phyloP scores from a whole-genome alignment of 2,888 invertebrate species.

The Hirtodrosophila duncani region DNA sequence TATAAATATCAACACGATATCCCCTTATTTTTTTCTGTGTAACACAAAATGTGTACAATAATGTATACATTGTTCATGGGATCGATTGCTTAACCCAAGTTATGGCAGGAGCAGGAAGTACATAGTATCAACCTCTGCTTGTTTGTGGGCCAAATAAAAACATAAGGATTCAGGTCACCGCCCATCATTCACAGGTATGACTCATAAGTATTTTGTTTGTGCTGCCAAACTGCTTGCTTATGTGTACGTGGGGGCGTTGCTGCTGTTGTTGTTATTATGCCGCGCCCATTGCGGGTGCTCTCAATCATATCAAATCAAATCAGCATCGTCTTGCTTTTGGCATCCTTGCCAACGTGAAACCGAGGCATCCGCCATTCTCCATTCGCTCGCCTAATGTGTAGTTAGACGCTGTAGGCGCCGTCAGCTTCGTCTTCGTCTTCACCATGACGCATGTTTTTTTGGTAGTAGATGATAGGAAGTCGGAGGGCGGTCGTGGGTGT shows the following conservation, averaged over 20 bases:
- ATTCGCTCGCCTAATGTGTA: constrained; percentile 2
- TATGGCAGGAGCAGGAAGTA: not conserved
- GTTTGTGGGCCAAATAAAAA: constrained; percentile 1
- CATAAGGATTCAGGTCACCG: not conserved
- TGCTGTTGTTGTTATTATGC: constrained; percentile 14
- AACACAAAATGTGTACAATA: too few species aligned
- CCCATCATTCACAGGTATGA: not conserved
- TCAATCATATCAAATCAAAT: constrained; percentile 43
- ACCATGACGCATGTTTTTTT: constrained; percentile 38
- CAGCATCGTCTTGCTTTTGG: constrained; percentile 26
- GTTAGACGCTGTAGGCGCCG: constrained; percentile 20
- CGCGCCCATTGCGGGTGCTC: constrained; percentile 27
- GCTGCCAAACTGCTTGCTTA: constrained; percentile 11
- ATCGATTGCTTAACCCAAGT: not conserved
- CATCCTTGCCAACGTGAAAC: constrained; percentile 15
- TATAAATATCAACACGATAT: too few species aligned
- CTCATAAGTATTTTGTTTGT: constrained; percentile 1
- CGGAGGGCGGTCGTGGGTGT: constrained; percentile 4
- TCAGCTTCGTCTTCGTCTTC: too few species aligned
- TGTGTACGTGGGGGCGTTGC: not conserved
- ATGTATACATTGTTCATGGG: too few species aligned
- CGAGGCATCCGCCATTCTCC: too few species aligned
- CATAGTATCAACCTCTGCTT: not conserved
- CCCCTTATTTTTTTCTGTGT: too few species aligned
- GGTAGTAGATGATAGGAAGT: not conserved